These are phyloP conservation scores for Dicentrarchus labrax DNA, from an alignment of 2,113 vertebrate genomes.

Conservation along the genomic window DNA sequence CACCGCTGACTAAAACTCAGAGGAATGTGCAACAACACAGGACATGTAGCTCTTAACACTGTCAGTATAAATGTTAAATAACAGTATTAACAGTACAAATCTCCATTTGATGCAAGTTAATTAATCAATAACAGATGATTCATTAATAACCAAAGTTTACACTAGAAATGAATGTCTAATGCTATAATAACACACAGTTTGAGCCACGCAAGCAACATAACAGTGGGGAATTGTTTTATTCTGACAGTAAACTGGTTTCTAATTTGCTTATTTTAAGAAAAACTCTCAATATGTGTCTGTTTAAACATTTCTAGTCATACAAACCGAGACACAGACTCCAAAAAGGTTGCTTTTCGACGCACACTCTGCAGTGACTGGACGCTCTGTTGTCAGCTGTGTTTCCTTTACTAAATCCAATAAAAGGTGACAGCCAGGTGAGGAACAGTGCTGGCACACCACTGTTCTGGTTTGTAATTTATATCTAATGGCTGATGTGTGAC, in stretches of 20 bases:
- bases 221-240: not conserved
- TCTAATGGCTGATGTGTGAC: not conserved
- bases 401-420: constrained; percentile 28
- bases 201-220: not conserved
- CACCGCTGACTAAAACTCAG: not conserved
- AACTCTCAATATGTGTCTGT: not conserved
- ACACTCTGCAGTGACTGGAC: not conserved
- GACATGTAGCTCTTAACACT: constrained; percentile 1
- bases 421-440: constrained; percentile 23
- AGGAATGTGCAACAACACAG: constrained; percentile 35
- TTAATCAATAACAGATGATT: constrained; percentile 23
- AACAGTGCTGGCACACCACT: not conserved
- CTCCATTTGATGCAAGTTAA: not conserved
- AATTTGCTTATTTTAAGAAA: not conserved
- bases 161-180: constrained; percentile 1
- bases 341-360: not conserved
- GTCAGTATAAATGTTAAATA: constrained; percentile 34
- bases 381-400: not conserved
- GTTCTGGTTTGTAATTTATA: constrained; percentile 13
- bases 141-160: constrained; percentile 24
- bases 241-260: not conserved
- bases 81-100: constrained; percentile 29
- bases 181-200: not conserved
- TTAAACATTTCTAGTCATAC: not conserved
- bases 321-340: not conserved